phyloP scores from a whole-genome alignment of 2,113 vertebrate species.

The Zosterops hypoxanthus region DNA sequence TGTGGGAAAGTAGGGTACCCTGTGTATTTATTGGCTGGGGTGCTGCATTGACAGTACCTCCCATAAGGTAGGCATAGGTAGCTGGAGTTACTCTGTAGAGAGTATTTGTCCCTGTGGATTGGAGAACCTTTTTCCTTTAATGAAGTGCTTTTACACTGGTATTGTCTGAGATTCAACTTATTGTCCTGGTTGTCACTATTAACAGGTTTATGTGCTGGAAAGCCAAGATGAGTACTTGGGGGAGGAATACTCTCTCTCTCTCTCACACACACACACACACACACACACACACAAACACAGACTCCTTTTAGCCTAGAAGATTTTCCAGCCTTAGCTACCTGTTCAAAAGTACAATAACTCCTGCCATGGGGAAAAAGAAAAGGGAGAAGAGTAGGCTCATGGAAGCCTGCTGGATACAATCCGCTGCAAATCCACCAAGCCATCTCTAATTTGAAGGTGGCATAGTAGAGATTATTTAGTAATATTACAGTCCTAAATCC shows the following conservation, averaged over 20 bases:
- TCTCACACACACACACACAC: no score
- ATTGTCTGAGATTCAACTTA: neutral
- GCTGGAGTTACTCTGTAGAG: neutral
- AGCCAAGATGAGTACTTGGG: neutral
- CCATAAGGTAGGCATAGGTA: neutral
- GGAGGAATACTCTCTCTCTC: neutral
- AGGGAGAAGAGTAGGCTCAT: neutral
- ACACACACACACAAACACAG: fast-evolving
- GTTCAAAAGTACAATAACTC: neutral
- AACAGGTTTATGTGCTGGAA: neutral
- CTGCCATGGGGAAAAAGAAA: neutral
- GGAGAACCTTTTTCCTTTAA: neutral
- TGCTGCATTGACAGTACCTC: neutral
- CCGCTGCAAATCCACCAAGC: neutral
- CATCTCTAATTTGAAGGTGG: no score
- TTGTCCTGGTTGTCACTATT: neutral
- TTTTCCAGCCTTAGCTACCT: neutral
- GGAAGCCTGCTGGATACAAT: neutral
- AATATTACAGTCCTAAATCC: neutral
- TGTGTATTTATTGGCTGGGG: neutral
- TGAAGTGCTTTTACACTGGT: neutral
- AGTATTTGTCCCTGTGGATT: neutral
- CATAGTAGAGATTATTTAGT: neutral
- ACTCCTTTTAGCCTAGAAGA: neutral
- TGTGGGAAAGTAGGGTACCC: neutral